Evolutionary conservation across 2,113 vertebrate species (phyloP), one percentile per base, ranked within the genome.

Genomic region (Asarcornis scutulata): DNA sequence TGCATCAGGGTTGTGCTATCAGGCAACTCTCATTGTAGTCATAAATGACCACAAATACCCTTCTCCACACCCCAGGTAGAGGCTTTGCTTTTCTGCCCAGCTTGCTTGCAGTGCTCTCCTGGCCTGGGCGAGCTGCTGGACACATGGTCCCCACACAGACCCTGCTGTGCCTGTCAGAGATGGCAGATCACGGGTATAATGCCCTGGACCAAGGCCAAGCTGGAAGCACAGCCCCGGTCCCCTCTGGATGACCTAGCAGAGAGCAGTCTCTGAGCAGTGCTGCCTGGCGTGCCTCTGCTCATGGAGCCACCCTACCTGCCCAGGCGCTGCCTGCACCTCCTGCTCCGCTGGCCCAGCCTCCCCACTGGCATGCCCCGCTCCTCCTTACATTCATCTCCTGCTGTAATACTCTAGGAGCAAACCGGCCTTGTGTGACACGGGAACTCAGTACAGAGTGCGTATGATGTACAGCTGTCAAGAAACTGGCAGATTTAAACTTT

Each of bases 61-160:
- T 58, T 62, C 59, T n/a, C 23, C 64, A 40, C 0, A 1, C 11
- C 53, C 22, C 17, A 40, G 29, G 12, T 11, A 20, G 36, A 50
- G n/a, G 8, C 55, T 80, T 66, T 38, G n/a, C 59, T 73, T 53
- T 86, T 67, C n/a, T 59, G 26, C 20, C 34, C 20, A 18, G 3
- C 5, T 74, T 29, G 22, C 25, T 73, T 36, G 50, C 76, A 67
- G 36, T 0, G 0, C 40, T 36, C 0, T 11, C n/a, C 18, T 52
- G 22, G 36, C 34, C 62, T 4, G 34, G 17, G 8, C 0, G 0
- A 32, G 25, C 55, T 69, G 59, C 5, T 6, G 67, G 50, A 44
- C 72, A 23, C 0, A 0, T 0, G 11, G 7, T 53, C 4, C 26
- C n/a, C 23, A 34, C n/a, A 13, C 3, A 0, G 20, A 34, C 5